phyloP scores from a whole-genome alignment of 2,888 invertebrate genomes.

The Eupithecia centaureata region DNA sequence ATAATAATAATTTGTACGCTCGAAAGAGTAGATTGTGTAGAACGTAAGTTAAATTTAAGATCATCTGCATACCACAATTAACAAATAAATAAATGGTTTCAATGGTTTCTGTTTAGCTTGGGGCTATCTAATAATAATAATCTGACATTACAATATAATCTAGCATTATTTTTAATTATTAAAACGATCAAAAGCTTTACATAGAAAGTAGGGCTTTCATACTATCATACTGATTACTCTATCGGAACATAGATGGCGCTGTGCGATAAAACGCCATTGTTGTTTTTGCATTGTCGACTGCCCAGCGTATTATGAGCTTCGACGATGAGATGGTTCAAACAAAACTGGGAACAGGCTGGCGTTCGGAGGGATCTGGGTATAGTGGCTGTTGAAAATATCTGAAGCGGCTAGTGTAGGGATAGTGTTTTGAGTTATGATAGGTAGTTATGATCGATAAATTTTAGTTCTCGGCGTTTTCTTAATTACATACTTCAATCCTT shows the following conservation, averaged over 20 bases:
- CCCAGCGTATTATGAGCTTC: slow-evolving; percentile 45
- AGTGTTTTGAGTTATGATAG: neutral
- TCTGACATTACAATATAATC: too few relatives aligned
- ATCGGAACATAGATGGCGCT: slow-evolving; percentile 43
- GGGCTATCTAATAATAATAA: too few relatives aligned
- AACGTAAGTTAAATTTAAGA: too few relatives aligned
- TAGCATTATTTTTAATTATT: too few relatives aligned
- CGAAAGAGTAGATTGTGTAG: too few relatives aligned
- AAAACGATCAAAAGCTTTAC: neutral
- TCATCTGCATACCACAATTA: too few relatives aligned
- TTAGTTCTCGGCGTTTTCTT: too few relatives aligned
- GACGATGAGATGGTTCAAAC: slow-evolving; percentile 33
- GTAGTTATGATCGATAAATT: too few relatives aligned
- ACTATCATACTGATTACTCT: slow-evolving; percentile 24
- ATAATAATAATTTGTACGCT: too few relatives aligned
- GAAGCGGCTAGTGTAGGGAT: neutral
- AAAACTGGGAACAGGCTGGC: slow-evolving; percentile 14
- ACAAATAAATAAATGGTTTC: too few relatives aligned
- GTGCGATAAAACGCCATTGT: slow-evolving; percentile 49
- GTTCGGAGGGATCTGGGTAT: slow-evolving; percentile 27
- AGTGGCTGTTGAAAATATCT: slow-evolving; percentile 25
- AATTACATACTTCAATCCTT: too few relatives aligned
- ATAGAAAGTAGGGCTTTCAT: slow-evolving; percentile 17
- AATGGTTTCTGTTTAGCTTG: too few relatives aligned
- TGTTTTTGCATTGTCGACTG: slow-evolving; percentile 44